Base-by-base conservation (phyloP, 1,140 invertebrate genomes). In the Drosophila tsacasi region DNA sequence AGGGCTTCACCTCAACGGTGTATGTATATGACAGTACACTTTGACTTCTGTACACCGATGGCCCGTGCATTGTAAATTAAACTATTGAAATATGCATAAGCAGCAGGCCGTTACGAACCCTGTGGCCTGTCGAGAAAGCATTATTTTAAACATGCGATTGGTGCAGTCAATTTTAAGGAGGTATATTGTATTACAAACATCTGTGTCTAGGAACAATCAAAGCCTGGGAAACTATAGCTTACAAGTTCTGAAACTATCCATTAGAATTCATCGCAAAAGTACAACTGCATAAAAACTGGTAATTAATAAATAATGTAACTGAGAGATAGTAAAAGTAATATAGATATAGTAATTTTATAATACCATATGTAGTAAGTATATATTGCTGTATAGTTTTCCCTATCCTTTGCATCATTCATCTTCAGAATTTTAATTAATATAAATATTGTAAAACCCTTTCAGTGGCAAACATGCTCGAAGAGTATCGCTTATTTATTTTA, bases 401-500 rank as follows among this genome's bases (percentile, higher is more conserved):
- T 13, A 35, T 35, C 12, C 32, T 35, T 13, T 35, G 32, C 32
- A 12, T 35, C 5, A 10, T 5, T 21, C 9, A 17, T n/a, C 9
- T 10, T n/a, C 32, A 10, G 3, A 8, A 27, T 23, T 50, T 8
- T 55, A 49, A 8, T 10, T 39, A 12, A 12, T 12, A n/a, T 10
- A 5, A 13, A n/a, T n/a, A 23, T 37, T 25, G 8, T 19, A 47
- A 75, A 85, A 92, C 64, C 81, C 93, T 67, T 64, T 2, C 17
- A 73, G 94, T 94, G 94, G 94, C 94, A 94, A 79, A 87, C 73
- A 35, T 84, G 91, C 61, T 87, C 84, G 17, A 92, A 92, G 57
- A 94, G 92, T 73, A 66, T 93, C 39, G 71, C 67, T 35, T 96
- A 95, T 85, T 76, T 95, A 9, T 64, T 94, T 8, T 96, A 95